A percentile compares a stretch with the other conserved stretches of the same genome.
These are phyloP conservation scores for Nesogale talazaci DNA, from an alignment of 2,113 vertebrate genomes.

Conservation along the genomic window DNA sequence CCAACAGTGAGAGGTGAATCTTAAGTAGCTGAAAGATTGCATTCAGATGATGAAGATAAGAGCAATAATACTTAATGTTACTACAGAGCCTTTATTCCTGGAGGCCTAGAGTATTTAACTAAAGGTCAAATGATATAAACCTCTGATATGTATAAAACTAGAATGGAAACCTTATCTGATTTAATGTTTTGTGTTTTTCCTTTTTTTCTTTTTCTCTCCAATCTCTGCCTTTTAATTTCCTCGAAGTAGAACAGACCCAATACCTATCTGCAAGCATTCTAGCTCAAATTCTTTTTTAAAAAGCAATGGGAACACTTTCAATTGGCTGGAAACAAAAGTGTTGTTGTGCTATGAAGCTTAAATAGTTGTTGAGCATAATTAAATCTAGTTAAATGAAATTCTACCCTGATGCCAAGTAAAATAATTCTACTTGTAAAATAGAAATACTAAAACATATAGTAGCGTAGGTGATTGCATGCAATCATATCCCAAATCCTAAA, in stretches of 20 bases:
- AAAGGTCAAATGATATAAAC: constrained; percentile 72
- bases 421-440: neutral
- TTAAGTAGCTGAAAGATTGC: constrained; percentile 70
- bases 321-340: neutral
- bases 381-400: constrained; percentile 31
- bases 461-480: neutral
- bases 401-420: neutral
- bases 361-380: neutral
- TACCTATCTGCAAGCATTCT: neutral
- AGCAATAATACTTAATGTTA: constrained; percentile 60
- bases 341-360: neutral
- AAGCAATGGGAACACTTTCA: neutral
- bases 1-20: constrained; percentile 66
- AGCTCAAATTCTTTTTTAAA: constrained; percentile 12
- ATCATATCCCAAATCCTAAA: neutral
- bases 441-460: neutral
- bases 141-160: constrained; percentile 49
- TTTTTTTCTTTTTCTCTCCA: too few species aligned
- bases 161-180: constrained; percentile 6
- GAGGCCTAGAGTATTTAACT: constrained; percentile 49
- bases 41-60: constrained; percentile 72
- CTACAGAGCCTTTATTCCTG: constrained; percentile 32
- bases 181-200: neutral
- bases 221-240: neutral
- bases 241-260: neutral